Evolutionary conservation across 2,888 invertebrate species (phyloP).

Genomic region (Panzeria rudis): DNA sequence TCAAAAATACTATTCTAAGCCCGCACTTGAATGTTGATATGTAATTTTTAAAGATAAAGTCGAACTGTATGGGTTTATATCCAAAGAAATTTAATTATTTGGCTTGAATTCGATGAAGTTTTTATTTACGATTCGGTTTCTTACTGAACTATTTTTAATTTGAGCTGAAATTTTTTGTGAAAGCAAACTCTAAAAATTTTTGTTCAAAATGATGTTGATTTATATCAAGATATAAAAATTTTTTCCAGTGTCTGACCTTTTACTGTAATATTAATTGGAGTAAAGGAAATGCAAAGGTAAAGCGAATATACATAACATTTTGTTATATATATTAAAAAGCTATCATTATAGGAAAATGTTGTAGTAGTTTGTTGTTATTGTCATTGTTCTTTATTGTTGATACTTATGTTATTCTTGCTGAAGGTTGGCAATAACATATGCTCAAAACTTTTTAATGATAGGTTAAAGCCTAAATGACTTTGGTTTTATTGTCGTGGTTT

Average conservation of each 20-base stretch:
- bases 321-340: constrained; percentile 35
- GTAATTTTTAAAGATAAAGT: too few relatives aligned
- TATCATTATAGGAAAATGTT: constrained; percentile 50
- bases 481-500: constrained; percentile 60
- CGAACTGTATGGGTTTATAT: too few relatives aligned
- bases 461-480: constrained; percentile 68
- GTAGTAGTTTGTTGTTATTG: constrained; percentile 42
- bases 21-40: too few relatives aligned
- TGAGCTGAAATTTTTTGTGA: too few relatives aligned
- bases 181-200: too few relatives aligned
- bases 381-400: constrained; percentile 22
- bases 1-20: too few relatives aligned
- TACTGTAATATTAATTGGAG: not conserved
- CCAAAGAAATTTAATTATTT: too few relatives aligned
- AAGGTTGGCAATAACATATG: constrained; percentile 70
- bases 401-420: constrained; percentile 35
- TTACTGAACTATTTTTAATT: too few relatives aligned
- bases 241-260: not conserved
- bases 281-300: not conserved
- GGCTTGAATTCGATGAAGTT: too few relatives aligned
- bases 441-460: constrained; percentile 69
- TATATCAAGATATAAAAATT: not conserved
- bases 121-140: too few relatives aligned
- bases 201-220: not conserved
- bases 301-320: constrained; percentile 18